phyloP scores from a whole-genome alignment of 2,797 vertebrate species.

The Enteromius argenteus region DNA sequence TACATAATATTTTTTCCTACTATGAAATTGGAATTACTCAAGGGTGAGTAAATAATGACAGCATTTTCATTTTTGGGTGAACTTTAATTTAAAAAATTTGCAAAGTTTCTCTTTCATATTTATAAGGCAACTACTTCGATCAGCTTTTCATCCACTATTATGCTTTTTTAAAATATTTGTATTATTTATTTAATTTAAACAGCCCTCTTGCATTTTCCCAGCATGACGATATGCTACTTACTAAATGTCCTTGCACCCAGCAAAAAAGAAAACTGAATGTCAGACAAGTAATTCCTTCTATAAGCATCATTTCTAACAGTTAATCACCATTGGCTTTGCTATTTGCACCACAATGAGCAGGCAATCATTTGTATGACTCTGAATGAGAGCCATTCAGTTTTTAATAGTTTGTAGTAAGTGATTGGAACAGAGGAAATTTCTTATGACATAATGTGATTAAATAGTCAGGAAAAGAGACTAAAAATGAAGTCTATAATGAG shows the following conservation, averaged over 20 bases:
- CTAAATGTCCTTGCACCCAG: background rate
- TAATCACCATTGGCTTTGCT: slow-evolving; percentile 5
- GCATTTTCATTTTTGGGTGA: no score
- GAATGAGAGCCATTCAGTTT: background rate
- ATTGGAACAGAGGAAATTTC: background rate
- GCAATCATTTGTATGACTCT: background rate
- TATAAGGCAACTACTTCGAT: background rate
- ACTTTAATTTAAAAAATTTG: background rate
- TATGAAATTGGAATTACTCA: no score
- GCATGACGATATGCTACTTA: background rate
- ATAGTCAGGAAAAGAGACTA: background rate
- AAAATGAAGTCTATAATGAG: background rate
- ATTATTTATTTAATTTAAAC: background rate
- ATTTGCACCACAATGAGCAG: slow-evolving; percentile 12
- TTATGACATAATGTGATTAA: background rate
- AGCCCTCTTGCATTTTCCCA: background rate
- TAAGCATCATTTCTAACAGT: background rate
- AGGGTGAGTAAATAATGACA: no score
- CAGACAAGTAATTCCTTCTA: background rate
- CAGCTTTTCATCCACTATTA: background rate
- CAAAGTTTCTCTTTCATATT: background rate
- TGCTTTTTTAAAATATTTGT: no score
- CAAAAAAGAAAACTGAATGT: slow-evolving; percentile 1
- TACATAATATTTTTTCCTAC: no score
- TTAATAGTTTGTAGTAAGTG: background rate